These are phyloP conservation scores for Montipora efflorescens DNA, from an alignment of 64 coral and sea anemone species.

Conservation along the genomic window DNA sequence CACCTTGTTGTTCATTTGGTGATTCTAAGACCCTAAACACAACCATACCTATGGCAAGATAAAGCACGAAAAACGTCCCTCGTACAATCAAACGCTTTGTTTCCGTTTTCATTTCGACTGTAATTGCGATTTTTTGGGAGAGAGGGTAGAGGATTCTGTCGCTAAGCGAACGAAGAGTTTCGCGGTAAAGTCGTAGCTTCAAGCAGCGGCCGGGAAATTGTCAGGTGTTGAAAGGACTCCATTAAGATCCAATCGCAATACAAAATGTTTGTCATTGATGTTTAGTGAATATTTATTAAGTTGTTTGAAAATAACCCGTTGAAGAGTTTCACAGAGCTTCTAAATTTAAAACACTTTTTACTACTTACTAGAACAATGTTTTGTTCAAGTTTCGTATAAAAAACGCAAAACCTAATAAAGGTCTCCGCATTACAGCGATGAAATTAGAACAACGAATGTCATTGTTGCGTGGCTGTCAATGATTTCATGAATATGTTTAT, in stretches of 20 bases:
- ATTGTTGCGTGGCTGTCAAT: no score
- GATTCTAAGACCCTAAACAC: conserved; percentile 87
- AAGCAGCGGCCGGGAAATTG: conserved; percentile 9
- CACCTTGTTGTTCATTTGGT: conserved; percentile 68
- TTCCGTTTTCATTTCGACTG: conserved; percentile 50
- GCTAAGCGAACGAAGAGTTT: no score
- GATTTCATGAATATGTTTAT: no score
- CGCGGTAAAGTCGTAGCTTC: neutral
- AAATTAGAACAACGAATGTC: no score
- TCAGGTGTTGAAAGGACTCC: neutral
- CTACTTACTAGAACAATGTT: no score
- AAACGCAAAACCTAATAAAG: no score
- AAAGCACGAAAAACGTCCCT: conserved; percentile 74
- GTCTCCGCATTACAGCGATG: no score
- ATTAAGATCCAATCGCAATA: neutral
- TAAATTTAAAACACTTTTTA: neutral
- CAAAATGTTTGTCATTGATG: neutral
- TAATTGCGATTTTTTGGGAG: neutral
- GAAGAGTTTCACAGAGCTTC: neutral
- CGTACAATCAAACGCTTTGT: conserved; percentile 82
- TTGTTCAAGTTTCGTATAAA: no score
- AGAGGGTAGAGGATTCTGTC: neutral
- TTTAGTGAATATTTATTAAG: conserved; percentile 39
- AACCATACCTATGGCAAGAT: conserved; percentile 81
- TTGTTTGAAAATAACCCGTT: neutral